Evolutionary conservation across 2,113 vertebrate genomes (phyloP), one percentile per base, ranked within the genome.

Genomic region (Prinia subflava): DNA sequence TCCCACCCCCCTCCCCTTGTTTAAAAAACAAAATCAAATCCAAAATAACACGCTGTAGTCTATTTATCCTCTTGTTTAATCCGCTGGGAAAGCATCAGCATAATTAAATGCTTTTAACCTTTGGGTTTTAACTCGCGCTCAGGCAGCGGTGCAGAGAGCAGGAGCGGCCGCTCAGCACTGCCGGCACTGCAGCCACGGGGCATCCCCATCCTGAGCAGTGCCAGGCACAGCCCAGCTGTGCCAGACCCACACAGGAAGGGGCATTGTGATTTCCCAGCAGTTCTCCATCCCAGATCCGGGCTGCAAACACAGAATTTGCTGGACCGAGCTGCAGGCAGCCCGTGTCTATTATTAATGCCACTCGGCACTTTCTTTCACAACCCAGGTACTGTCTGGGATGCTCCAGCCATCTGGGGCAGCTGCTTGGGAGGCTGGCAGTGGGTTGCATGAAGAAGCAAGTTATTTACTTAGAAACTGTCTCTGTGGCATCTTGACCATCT

Each of bases 51-150:
- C 2, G 65, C 95, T 95, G 94, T 94, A 92, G 83, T 94, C 95
- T 96, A 95, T 94, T 96, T 96, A 96, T 89, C 92, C 94, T 90
- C 94, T 84, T 94, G 94, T 92, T 96, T 94, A 94, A 96, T 94
- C 94, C 35, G 2, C 90, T 22, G 95, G 92, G 92, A 90, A 93
- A 87, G 93, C 92, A 90, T 70, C 95, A 74, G 90, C 95, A 81
- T 97, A 96, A 97, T 96, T 96, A 96, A 96, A 92, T 2, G 64
- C 90, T 96, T 95, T 96, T 95, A 96, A 94, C 94, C 93, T 96
- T 78, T 92, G 0, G 49, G 57, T 64, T 96, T 93, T 71, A 82
- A 62, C 80, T 22, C 2, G 35, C 2, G 6, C 82, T 87, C n/a
- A 46, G 84, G 7, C 8, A 2, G 79, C 15, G 6, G 68, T 1